Base-by-base conservation (phyloP, 2,888 invertebrate species). In the Hyalella azteca region DNA sequence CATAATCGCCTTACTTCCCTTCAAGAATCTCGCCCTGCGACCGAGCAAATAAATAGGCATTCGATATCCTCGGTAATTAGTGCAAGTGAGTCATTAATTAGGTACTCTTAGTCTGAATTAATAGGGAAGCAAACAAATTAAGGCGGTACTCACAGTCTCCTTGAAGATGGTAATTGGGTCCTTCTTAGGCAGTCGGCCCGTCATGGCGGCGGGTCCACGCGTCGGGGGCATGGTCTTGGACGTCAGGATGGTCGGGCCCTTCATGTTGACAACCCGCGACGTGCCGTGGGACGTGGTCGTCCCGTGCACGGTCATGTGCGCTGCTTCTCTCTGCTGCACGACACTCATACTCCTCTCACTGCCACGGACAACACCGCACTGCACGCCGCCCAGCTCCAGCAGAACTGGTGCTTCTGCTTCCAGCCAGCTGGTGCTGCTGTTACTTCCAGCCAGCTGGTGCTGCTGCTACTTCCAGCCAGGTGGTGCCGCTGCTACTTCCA, bases 101-200 rank as follows among this genome's bases (percentile, higher is more conserved):
- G n/a, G n/a, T n/a, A n/a, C n/a, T n/a, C n/a, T n/a, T n/a, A n/a
- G n/a, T n/a, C n/a, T n/a, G n/a, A n/a, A n/a, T n/a, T n/a, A n/a
- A n/a, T n/a, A n/a, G n/a, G n/a, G n/a, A n/a, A n/a, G n/a, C n/a
- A n/a, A n/a, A n/a, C n/a, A n/a, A n/a, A n/a, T n/a, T n/a, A n/a
- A n/a, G n/a, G n/a, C n/a, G n/a, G 29, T 15, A 75, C 75, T 75
- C 22, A 75, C 75, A 40, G 75, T 45, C 45, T 75, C 75, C 75
- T 75, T 75, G 45, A 22, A 75, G 45, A 75, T 75, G 22, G 40
- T 45, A 22, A 75, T 41, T 26, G 75, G 75, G 26, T 75, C 75
- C 75, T 48, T 41, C 75, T 75, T 75, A 45, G 75, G 75, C 45
- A 75, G 29, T 41, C 75, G 40, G 26, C 41, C 75, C 40, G 75